Percentiles rank a stretch among this genome's conserved stretches.
Evolutionary conservation across 2,797 vertebrate species (phyloP).

Genomic region (Dallia pectoralis): DNA sequence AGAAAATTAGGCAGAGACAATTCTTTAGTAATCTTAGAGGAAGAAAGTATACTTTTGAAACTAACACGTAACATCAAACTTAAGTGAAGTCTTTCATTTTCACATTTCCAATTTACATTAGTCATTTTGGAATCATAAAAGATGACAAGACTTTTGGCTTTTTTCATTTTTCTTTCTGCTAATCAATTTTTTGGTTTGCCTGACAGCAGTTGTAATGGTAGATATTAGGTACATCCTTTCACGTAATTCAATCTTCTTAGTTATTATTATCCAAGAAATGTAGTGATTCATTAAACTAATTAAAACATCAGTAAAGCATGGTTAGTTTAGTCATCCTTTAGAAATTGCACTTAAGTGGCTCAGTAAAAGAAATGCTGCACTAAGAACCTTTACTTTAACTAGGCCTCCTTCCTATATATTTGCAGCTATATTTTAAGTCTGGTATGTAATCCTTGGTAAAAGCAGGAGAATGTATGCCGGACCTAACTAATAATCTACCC

Average conservation of each 20-base stretch:
- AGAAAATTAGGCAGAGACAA: neutral
- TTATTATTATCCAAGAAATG: slow-evolving; percentile 44
- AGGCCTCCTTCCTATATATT: neutral
- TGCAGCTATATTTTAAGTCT: neutral
- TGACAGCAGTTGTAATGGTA: slow-evolving; percentile 15
- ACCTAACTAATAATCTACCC: no score
- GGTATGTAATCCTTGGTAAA: neutral
- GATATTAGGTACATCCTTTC: slow-evolving; percentile 29
- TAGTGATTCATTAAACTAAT: slow-evolving; percentile 49
- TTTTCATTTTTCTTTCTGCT: neutral
- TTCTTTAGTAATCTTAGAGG: neutral
- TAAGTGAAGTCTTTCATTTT: neutral
- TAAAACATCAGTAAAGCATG: slow-evolving; percentile 41
- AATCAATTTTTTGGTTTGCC: neutral
- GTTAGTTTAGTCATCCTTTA: slow-evolving; percentile 27
- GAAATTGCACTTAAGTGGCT: slow-evolving; percentile 13
- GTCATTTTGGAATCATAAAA: neutral
- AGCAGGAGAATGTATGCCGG: neutral
- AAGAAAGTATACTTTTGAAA: neutral
- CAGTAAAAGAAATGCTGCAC: neutral
- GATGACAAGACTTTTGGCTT: neutral
- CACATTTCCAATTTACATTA: neutral
- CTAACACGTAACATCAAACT: neutral
- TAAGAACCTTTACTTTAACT: neutral
- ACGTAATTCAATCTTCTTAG: slow-evolving; percentile 43